Evolutionary conservation across 30 jellyfish, hydroid and myxozoan species (phyloP).

Genomic region (Calvadosia cruxmelitensis): DNA sequence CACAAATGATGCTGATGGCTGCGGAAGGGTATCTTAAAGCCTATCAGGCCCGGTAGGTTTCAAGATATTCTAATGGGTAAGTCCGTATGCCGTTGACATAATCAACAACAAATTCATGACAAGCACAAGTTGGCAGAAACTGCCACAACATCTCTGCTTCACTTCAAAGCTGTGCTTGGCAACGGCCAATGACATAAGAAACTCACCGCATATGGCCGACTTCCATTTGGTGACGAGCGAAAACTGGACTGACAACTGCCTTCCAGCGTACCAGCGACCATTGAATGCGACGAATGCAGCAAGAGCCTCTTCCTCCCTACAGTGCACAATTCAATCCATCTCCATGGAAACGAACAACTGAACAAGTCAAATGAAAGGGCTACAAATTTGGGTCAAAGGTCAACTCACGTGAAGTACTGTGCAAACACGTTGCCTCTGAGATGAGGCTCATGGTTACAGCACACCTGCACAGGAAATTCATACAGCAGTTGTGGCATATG

Average conservation of each 20-base stretch:
- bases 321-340: not conserved
- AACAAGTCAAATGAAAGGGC: not conserved
- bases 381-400: too few relatives aligned
- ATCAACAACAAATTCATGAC: too few relatives aligned
- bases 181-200: not conserved
- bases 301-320: slow-evolving; percentile 72
- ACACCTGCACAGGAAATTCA: slow-evolving; percentile 10
- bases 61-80: too few relatives aligned
- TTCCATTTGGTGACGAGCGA: slow-evolving; percentile 94
- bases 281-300: slow-evolving; percentile 58
- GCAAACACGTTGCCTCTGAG: slow-evolving; percentile 93
- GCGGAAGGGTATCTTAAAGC: too few relatives aligned
- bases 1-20: too few relatives aligned
- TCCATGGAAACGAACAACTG: not conserved
- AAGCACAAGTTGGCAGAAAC: too few relatives aligned
- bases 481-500: not conserved
- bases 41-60: too few relatives aligned
- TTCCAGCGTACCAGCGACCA: slow-evolving; percentile 97
- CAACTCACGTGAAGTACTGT: slow-evolving; percentile 49
- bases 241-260: slow-evolving; percentile 77
- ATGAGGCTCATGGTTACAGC: slow-evolving; percentile 93
- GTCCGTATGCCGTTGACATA: too few relatives aligned
- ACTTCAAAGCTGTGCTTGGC: too few relatives aligned
- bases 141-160: too few relatives aligned
- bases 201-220: slow-evolving; percentile 89